A percentile compares a stretch with the other conserved stretches of the same genome.
These are phyloP conservation scores for Chydorus sphaericus DNA, from an alignment of 2,888 invertebrate genomes.

Conservation along the genomic window DNA sequence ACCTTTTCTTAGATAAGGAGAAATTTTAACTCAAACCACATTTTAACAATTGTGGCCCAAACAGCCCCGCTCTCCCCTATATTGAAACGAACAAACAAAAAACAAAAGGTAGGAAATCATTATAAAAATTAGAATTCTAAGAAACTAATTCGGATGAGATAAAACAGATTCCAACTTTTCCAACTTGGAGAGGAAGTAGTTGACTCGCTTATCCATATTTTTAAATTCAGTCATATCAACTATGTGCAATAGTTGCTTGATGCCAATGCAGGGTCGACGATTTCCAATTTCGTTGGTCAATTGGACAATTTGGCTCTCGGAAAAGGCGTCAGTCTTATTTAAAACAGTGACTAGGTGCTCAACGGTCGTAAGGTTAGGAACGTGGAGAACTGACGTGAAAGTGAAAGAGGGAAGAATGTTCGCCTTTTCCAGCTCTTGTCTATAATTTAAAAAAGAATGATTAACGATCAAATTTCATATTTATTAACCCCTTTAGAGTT, in stretches of 20 bases:
- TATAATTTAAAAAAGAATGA: slow-evolving; percentile 27
- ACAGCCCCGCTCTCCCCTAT: too few species aligned
- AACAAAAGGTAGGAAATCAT: too few species aligned
- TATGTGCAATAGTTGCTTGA: slow-evolving; percentile 83
- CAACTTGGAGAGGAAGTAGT: slow-evolving; percentile 77
- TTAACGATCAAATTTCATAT: too few species aligned
- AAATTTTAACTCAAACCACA: too few species aligned
- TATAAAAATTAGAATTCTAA: slow-evolving; percentile 39
- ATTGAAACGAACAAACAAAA: too few species aligned
- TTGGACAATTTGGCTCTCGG: slow-evolving; percentile 52
- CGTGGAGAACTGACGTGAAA: slow-evolving; percentile 81
- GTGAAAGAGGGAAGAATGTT: slow-evolving; percentile 83
- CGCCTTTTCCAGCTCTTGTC: slow-evolving; percentile 89
- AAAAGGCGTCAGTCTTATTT: slow-evolving; percentile 65
- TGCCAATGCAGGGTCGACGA: slow-evolving; percentile 79
- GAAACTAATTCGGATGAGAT: too few species aligned
- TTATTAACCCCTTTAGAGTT: too few species aligned
- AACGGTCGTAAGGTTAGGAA: slow-evolving; percentile 71
- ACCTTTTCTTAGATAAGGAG: too few species aligned
- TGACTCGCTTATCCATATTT: slow-evolving; percentile 58
- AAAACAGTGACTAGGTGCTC: slow-evolving; percentile 71
- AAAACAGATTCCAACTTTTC: slow-evolving; percentile 96
- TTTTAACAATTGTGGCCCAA: too few species aligned
- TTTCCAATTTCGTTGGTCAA: slow-evolving; percentile 57
- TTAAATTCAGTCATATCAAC: slow-evolving; percentile 91